Evolutionary conservation across 2,797 vertebrate genomes (phyloP), one percentile per base, ranked within the genome.

Genomic region (Hippocampus kuda): DNA sequence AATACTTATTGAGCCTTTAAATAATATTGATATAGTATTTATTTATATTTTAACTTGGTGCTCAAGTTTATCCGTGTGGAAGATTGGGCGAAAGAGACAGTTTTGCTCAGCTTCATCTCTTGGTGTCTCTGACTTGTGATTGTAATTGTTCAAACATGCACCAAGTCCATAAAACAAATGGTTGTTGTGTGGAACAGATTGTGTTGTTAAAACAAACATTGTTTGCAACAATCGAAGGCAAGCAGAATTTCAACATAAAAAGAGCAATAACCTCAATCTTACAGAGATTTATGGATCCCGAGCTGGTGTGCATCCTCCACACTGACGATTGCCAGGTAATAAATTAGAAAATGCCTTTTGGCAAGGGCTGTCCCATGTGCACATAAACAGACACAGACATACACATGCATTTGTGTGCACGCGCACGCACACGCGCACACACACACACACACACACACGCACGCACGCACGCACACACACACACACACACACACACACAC

Each of bases 131-230:
- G 53, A 78, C 75, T 76, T 63, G 71, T 57, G 73, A 76, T 70
- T 74, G 75, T 72, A 72, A 57, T 27, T 60, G 65, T 53, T 15
- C 79, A 76, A 77, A 84, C 84, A 83, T 64, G 72, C 82, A 85
- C 82, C 83, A 79, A 86, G 88, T 89, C 88, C 84, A 89, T 91
- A 90, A 91, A 91, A 90, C 85, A 88, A 91, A 88, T 82, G 85
- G 82, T 84, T 75, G 81, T 89, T 80, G 85, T 89, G 87, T 84
- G 81, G 82, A 88, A 88, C 90, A 91, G 88, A 91, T 89, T 91
- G 90, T 84, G 84, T 85, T 88, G 86, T 89, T 91, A 89, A 90
- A 88, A 78, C 78, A 87, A 90, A 88, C 83, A 84, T 85, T 87
- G 87, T 89, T 91, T 85, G 87, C 88, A 85, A 80, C 84, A 81